Base-by-base conservation (phyloP, 1,140 invertebrate species). In the Probaryconus sp. region DNA sequence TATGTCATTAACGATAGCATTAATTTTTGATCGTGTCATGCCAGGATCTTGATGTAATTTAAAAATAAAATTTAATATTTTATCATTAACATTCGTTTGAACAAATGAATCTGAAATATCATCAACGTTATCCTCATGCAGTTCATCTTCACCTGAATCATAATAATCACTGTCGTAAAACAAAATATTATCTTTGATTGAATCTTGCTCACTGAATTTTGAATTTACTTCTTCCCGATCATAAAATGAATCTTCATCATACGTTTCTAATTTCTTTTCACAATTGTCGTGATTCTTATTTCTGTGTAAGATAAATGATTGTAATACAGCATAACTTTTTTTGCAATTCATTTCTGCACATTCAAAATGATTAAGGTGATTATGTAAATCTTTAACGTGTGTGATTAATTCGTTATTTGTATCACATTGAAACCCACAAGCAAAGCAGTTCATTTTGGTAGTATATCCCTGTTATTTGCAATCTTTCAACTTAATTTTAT, bases 381-480 rank as follows among this genome's bases (percentile, higher is more conserved):
- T 30, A 31, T 70, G 48, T 3, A 45, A 17, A 20, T 53, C 47
- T 31, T 21, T 43, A 11, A 70, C 31, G 26, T 70, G 67, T 2
- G 16, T n/a, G 3, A 69, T 35, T 5, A 69, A 24, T 13, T 21
- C 31, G 14, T 11, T 11, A 33, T 69, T 69, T 21, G 21, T 21
- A 4, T 16, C 2, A 18, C n/a, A 51, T 24, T 3, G n/a, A 11
- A 51, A 51, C 9, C 14, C 10, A 10, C 50, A 50, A 24, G 47
- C 10, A 24, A 53, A 38, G 18, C 35, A 37, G 0, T 35, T 38
- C 11, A 53, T 37, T n/a, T n/a, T 24, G n/a, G 2, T 7, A 33
- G 1, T 21, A 42, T n/a, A n/a, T n/a, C n/a, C n/a, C n/a, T n/a
- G n/a, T n/a, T n/a, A n/a, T n/a, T n/a, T n/a, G n/a, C n/a, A n/a